Base-by-base conservation (phyloP, 2,888 invertebrate species). In the Pristionchus fissidentatus region DNA sequence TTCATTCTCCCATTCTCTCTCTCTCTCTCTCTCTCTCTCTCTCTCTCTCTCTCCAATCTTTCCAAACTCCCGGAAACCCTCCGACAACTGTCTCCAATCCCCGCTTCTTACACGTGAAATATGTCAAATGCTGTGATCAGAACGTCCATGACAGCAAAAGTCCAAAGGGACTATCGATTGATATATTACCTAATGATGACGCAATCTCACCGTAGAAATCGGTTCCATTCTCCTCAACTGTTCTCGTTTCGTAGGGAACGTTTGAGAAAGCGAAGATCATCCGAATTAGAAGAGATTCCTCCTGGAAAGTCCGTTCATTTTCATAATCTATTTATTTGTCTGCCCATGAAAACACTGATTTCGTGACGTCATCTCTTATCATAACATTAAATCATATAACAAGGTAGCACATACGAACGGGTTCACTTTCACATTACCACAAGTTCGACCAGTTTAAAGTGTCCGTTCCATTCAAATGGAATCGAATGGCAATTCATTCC, bases 261-360 rank as follows among this genome's bases (percentile, higher is more conserved):
- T 87, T 79, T 19, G 86, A 84, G 57, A 85, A 29, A 32, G 87
- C 84, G 60, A 89, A 86, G n/a, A 89, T 89, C 87, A 89, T 86
- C n/a, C 87, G 83, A 46, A 86, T 85, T 26, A 88, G 84, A 82
- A 86, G 86, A 57, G 84, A 84, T 62, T 88, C 88, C 60, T 87
- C 88, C 60, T 85, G 66, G 19, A 66, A 41, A n/a, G n/a, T n/a
- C n/a, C n/a, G n/a, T 79, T n/a, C 2, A 79, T 19, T 29, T 8
- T 46, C 15, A 13, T 5, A 5, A 19, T 57, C 8, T n/a, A n/a
- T 57, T 57, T 35, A 19, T 32, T 8, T 32, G 0, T 32, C 7
- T 4, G 19, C 10, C 62, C 29, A 29, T 35, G 22, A 32, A 29
- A 66, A 29, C 15, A 13, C 43, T 41, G n/a, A 41, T 73, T 73